Conservation (phyloP, 2,888 invertebrate genomes). For the Meiosimyza platycephala region DNA sequence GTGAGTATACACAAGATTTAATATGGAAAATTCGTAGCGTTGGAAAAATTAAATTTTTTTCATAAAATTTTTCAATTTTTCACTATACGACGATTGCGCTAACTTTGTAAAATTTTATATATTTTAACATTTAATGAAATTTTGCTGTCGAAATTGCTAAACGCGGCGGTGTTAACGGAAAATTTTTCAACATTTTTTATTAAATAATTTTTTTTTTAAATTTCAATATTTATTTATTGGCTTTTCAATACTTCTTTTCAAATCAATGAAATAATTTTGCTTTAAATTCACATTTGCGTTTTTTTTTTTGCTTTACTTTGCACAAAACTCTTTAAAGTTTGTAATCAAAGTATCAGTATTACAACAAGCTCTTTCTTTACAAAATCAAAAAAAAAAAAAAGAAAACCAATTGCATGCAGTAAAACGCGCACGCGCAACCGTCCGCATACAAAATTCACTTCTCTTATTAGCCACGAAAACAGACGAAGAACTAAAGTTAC, state of each 20-base stretch:
- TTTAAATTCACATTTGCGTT: too few species aligned
- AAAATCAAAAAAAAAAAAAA: conserved; percentile 30
- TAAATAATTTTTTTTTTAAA: too few species aligned
- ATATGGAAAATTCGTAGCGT: conserved; percentile 30
- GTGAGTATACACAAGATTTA: conserved; percentile 38
- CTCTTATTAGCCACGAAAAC: conserved; percentile 63
- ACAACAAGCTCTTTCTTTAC: conserved; percentile 30
- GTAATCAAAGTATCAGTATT: conserved; percentile 32
- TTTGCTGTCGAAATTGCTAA: too few species aligned
- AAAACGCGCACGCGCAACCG: conserved; percentile 42
- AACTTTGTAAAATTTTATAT: neutral
- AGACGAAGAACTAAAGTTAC: conserved; percentile 62
- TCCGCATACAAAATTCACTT: conserved; percentile 48
- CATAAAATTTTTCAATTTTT: neutral
- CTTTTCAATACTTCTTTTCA: too few species aligned
- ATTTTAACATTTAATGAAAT: too few species aligned
- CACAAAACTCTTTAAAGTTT: neutral
- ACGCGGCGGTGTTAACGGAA: too few species aligned
- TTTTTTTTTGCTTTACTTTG: too few species aligned
- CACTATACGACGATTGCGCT: neutral
- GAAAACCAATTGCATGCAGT: conserved; percentile 31
- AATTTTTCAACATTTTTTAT: too few species aligned
- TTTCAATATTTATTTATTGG: too few species aligned
- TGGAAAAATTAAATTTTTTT: too few species aligned
- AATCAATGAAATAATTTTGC: too few species aligned